phyloP scores from a whole-genome alignment of 2,888 invertebrate genomes.

The Anticlea derivata region DNA sequence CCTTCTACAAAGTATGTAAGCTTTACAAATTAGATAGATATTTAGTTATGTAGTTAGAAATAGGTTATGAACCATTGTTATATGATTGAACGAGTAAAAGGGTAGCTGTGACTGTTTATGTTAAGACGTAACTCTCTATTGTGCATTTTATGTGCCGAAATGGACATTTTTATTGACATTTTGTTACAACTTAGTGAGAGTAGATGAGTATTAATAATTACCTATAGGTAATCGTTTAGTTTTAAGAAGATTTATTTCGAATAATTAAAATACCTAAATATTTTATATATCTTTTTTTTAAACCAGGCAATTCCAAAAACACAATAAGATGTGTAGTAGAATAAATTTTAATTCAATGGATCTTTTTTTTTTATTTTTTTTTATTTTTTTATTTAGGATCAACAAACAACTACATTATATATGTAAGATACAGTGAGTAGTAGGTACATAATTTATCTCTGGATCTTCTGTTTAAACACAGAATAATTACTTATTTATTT shows the following conservation, averaged over 20 bases:
- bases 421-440: no score
- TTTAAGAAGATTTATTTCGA: conserved; percentile 1
- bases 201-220: conserved; percentile 24
- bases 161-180: conserved; percentile 13
- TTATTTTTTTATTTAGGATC: no score
- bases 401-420: no score
- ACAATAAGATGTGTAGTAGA: no score
- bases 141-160: conserved; percentile 20
- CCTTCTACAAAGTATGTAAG: conserved; percentile 1
- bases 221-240: conserved; percentile 19
- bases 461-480: no score
- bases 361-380: no score
- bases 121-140: conserved; percentile 5
- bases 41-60: background rate
- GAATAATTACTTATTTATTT: no score
- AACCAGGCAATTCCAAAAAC: background rate
- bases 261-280: conserved; percentile 6
- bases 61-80: conserved; percentile 18
- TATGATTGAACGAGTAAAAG: conserved; percentile 5
- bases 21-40: conserved; percentile 16
- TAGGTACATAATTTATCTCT: no score
- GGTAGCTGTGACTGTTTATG: conserved; percentile 19
- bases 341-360: no score
- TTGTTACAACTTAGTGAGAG: conserved; percentile 25
- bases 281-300: background rate